Conservation (phyloP, 2,797 vertebrate species). For the Dicrostonyx torquatus region DNA sequence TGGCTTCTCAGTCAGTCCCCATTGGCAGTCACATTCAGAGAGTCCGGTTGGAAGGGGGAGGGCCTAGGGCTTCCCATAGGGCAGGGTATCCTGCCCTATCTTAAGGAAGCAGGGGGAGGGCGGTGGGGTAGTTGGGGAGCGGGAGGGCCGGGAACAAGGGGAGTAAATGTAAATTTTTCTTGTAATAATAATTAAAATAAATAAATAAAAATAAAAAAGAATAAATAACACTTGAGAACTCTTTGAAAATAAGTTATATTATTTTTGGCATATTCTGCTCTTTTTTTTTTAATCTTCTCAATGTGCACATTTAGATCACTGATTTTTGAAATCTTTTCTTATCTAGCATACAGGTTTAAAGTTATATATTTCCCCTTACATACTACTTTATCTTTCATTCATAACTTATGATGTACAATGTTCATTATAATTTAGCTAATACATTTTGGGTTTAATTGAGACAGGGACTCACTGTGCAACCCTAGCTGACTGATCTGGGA, state of each 20-base stretch:
- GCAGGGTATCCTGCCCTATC: too few species aligned
- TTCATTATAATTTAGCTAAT: neutral
- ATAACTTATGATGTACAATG: neutral
- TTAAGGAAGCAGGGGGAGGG: too few species aligned
- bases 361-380: neutral
- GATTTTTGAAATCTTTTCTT: neutral
- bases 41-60: too few species aligned
- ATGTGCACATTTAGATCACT: neutral
- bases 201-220: too few species aligned
- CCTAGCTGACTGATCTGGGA: neutral
- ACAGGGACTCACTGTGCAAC: neutral
- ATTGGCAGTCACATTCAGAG: too few species aligned
- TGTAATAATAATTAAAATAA: too few species aligned
- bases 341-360: neutral
- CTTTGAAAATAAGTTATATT: constrained; percentile 14
- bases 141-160: too few species aligned
- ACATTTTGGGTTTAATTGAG: neutral
- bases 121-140: too few species aligned
- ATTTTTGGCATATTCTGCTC: neutral
- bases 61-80: too few species aligned
- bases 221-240: too few species aligned
- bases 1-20: too few species aligned
- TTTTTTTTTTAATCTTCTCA: neutral
- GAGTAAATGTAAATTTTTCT: too few species aligned
- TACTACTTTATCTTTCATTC: neutral